Evolutionary conservation across 2,113 vertebrate species (phyloP).

Genomic region (Phoenicopterus ruber): DNA sequence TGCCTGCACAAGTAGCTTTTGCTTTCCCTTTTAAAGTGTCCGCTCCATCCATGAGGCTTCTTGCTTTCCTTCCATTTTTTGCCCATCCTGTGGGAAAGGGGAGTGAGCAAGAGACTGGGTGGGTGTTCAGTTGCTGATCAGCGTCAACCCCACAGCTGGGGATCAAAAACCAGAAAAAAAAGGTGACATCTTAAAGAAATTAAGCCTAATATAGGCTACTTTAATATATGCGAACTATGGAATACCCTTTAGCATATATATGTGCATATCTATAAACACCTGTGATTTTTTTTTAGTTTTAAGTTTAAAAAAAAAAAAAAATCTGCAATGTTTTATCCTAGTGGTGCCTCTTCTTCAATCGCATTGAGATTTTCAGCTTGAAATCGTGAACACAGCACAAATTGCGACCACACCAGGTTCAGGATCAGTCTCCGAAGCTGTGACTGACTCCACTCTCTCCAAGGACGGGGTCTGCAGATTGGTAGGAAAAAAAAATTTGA

Average conservation of each 20-base stretch:
- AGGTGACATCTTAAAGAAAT: background rate
- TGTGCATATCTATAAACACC: background rate
- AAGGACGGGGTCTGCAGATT: background rate
- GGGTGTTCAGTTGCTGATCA: background rate
- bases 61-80: background rate
- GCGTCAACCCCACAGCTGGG: background rate
- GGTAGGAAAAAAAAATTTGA: background rate
- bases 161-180: background rate
- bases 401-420: background rate
- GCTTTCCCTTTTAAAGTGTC: background rate
- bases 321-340: background rate
- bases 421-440: background rate
- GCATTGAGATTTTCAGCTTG: background rate
- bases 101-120: background rate
- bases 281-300: background rate
- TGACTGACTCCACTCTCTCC: background rate
- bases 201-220: background rate
- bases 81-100: background rate
- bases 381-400: background rate
- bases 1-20: background rate
- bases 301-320: background rate
- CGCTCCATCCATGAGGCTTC: background rate
- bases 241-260: background rate
- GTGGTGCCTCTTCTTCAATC: background rate
- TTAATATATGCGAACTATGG: background rate